phyloP scores from a whole-genome alignment of 1,140 invertebrate genomes.

The Lineus longissimus region DNA sequence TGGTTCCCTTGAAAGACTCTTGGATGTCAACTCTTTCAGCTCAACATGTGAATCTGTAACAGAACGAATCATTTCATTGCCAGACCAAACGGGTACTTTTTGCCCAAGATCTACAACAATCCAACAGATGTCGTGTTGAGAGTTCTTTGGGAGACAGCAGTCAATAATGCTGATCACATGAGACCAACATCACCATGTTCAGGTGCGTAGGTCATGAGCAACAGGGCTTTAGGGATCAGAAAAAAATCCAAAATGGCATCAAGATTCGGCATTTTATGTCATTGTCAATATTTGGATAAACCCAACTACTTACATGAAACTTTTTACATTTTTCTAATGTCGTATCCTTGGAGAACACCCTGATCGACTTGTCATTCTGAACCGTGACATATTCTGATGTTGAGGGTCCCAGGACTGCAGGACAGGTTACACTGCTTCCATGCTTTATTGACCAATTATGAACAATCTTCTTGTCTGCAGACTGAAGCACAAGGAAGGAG shows the following conservation, averaged over 20 bases:
- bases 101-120: too few relatives aligned
- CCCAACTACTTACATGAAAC: conserved; percentile 12
- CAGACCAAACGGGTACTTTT: too few relatives aligned
- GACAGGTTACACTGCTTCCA: conserved; percentile 7
- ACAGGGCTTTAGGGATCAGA: too few relatives aligned
- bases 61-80: too few relatives aligned
- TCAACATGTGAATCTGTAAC: too few relatives aligned
- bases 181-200: too few relatives aligned
- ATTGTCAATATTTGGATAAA: neutral
- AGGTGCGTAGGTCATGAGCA: too few relatives aligned
- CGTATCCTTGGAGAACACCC: neutral
- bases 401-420: conserved; percentile 6
- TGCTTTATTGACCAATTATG: conserved; percentile 11
- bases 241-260: neutral
- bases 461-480: conserved; percentile 16
- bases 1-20: too few relatives aligned
- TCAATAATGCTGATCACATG: too few relatives aligned
- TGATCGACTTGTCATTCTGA: conserved; percentile 9
- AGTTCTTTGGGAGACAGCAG: too few relatives aligned
- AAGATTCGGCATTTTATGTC: neutral
- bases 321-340: conserved; percentile 6
- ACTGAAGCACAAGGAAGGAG: conserved; percentile 8
- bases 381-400: conserved; percentile 10
- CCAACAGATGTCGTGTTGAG: too few relatives aligned
- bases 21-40: too few relatives aligned